phyloP scores from a whole-genome alignment of 92 coral and sea anemone genomes.

The Zoanthus sociatus region DNA sequence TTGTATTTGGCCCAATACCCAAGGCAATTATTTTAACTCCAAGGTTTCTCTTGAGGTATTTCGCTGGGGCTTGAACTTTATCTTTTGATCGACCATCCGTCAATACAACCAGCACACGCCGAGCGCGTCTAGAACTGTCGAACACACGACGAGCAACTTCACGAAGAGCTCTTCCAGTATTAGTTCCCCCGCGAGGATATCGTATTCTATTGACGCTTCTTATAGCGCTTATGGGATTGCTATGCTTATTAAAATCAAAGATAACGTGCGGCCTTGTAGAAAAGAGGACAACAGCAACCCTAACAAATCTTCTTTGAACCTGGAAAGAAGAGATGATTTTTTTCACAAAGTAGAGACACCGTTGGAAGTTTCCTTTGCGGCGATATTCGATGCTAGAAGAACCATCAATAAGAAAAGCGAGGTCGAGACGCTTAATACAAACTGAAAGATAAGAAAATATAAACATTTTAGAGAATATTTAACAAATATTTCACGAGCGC shows the following conservation, averaged over 20 bases:
- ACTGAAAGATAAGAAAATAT: conserved; percentile 35
- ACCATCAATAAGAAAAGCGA: conserved; percentile 77
- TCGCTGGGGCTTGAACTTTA: conserved; percentile 58
- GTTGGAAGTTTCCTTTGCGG: conserved; percentile 77
- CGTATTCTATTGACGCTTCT: conserved; percentile 56
- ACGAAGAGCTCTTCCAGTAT: conserved; percentile 78
- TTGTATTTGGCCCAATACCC: conserved; percentile 73
- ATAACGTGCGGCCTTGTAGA: conserved; percentile 62
- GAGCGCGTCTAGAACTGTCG: conserved; percentile 52
- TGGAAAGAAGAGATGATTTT: conserved; percentile 63
- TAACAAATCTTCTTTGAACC: conserved; percentile 52
- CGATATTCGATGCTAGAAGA: conserved; percentile 71
- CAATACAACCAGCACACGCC: conserved; percentile 75
- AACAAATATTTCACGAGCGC: too few relatives aligned
- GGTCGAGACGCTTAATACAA: conserved; percentile 62
- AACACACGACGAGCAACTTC: conserved; percentile 43
- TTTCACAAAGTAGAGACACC: conserved; percentile 78
- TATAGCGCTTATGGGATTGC: conserved; percentile 45
- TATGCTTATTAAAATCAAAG: conserved; percentile 67
- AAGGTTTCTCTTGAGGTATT: conserved; percentile 51
- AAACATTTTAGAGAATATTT: not conserved
- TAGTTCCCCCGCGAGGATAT: conserved; percentile 89
- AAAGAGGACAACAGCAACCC: conserved; percentile 66
- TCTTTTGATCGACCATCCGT: conserved; percentile 86
- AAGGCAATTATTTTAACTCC: conserved; percentile 71